phyloP scores from a whole-genome alignment of 2,797 vertebrate species.

The Poecilia picta region DNA sequence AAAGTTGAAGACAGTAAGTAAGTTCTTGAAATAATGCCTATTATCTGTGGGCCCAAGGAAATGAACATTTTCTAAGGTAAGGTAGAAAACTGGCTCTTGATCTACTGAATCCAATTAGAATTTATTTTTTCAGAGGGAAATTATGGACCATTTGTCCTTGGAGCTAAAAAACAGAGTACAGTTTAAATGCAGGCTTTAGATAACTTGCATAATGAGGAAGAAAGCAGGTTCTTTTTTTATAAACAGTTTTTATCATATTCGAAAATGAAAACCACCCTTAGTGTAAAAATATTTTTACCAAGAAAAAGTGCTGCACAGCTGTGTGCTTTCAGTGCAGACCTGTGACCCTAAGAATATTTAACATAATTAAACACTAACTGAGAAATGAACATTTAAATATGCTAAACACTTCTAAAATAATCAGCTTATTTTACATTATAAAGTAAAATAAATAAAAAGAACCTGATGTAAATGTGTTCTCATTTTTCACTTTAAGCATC shows the following conservation, averaged over 20 bases:
- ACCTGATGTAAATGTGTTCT: not conserved
- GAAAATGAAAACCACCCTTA: not conserved
- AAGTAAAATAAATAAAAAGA: not conserved
- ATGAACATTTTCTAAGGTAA: not conserved
- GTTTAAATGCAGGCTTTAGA: not conserved
- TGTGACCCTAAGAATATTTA: not conserved
- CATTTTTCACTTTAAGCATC: not conserved
- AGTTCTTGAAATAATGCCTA: not conserved
- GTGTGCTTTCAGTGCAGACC: not conserved
- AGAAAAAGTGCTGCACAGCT: not conserved
- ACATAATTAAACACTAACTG: not conserved
- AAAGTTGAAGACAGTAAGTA: not conserved
- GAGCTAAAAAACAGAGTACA: not conserved
- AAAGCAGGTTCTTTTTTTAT: not conserved
- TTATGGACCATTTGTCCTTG: not conserved
- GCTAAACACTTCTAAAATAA: not conserved
- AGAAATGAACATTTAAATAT: not conserved
- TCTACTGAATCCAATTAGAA: constrained; percentile 1
- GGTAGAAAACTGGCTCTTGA: not conserved
- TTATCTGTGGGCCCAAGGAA: not conserved
- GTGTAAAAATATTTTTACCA: not conserved
- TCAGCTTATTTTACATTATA: not conserved
- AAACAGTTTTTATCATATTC: not conserved
- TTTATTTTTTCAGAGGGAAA: not conserved
- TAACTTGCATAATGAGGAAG: not conserved